A percentile compares a stretch with the other conserved stretches of the same genome.
Evolutionary conservation across 1,140 invertebrate species (phyloP).

Genomic region (Drosophila takahashii): DNA sequence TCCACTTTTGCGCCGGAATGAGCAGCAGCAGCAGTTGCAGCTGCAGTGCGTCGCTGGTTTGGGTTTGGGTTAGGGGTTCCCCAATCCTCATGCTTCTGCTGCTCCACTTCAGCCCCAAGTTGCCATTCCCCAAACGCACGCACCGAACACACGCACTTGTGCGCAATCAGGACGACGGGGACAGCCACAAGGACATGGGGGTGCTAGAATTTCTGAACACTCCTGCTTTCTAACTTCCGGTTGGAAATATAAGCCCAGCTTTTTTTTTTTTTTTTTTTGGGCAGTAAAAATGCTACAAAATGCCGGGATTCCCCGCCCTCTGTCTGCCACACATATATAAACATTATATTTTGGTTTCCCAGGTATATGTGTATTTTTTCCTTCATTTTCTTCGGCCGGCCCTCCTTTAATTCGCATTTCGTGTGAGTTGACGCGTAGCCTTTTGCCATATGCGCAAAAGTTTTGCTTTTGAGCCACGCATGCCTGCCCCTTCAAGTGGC

Average conservation of each 20-base stretch:
- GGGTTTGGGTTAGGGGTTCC: background rate
- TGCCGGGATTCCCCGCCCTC: constrained; percentile 16
- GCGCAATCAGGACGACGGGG: constrained; percentile 64
- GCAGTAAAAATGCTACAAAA: constrained; percentile 68
- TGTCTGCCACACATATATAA: background rate
- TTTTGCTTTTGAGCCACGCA: constrained; percentile 73
- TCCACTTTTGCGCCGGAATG: constrained; percentile 76
- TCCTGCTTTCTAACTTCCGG: constrained; percentile 55
- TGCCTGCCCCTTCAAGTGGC: constrained; percentile 64
- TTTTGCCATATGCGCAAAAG: constrained; percentile 73
- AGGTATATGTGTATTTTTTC: constrained; percentile 5
- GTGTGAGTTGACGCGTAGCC: constrained; percentile 81
- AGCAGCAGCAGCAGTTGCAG: constrained; percentile 52
- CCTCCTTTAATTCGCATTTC: constrained; percentile 77
- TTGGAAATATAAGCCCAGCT: constrained; percentile 12
- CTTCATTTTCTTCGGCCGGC: constrained; percentile 13
- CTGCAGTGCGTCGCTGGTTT: constrained; percentile 13
- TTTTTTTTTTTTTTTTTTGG: constrained; percentile 35
- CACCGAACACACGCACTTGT: constrained; percentile 74
- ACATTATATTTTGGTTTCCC: constrained; percentile 9
- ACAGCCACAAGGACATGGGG: constrained; percentile 34
- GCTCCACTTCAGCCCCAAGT: constrained; percentile 50
- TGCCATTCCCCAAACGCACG: constrained; percentile 51
- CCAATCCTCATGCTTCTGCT: constrained; percentile 4
- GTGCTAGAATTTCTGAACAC: constrained; percentile 24